Base-by-base conservation (phyloP, 2,888 invertebrate species). In the Calameuta idolon region DNA sequence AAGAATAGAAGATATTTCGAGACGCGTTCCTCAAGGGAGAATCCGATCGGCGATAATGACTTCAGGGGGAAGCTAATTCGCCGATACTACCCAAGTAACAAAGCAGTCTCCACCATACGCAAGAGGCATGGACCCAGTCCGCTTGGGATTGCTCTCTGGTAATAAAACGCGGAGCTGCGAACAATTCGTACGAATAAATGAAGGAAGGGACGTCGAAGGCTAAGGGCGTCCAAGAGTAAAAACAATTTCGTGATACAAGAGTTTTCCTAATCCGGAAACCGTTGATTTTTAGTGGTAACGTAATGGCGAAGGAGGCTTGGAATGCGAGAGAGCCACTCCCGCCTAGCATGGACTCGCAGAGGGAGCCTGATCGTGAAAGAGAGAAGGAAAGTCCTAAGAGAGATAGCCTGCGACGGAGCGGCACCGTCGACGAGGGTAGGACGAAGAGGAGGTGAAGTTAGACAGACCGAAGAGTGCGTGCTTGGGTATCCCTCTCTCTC, bases 311-410 rank as follows among this genome's bases (percentile, higher is more conserved):
- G 80, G 80, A 81, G 81, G 80, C 82, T 77, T 81, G 87, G 87
- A 86, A 86, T 86, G 87, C 82, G 82, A 84, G 83, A 82, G 84
- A 86, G 87, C 86, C 87, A 84, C 87, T 87, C 87, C 87, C 83
- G 87, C 81, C 81, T 83, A 79, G 71, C 31, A 71, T 77, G 78
- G 76, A 81, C 82, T 81, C 81, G 77, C 69, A 77, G 71, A 71
- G 71, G 33, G 71, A 30, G 71, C 40, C 12, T n/a, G 71, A 30
- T 77, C 73, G 76, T 73, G 79, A 35, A 35, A 77, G 78, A 78
- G 75, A 79, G 73, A 76, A 76, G 33, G 74, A 68, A 55, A 35
- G 37, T 30, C n/a, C 15, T 30, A 77, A 40, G 69, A 73, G 78
- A 80, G 80, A 74, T 69, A 69, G 69, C 34, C n/a, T 55, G 68